phyloP scores from a whole-genome alignment of 1,140 invertebrate genomes.

The Anastrepha obliqua region DNA sequence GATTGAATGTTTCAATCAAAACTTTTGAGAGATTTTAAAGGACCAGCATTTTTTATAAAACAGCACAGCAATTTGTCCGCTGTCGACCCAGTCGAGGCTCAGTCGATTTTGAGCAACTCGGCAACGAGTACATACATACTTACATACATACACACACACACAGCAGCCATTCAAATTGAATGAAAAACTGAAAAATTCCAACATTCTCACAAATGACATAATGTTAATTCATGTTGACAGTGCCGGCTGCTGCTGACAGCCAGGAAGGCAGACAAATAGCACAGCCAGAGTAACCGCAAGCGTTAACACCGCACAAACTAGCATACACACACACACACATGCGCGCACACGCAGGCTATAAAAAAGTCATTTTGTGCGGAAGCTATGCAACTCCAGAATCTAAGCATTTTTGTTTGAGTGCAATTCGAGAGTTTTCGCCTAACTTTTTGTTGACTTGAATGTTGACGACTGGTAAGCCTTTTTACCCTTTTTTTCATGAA shows the following conservation, averaged over 20 bases:
- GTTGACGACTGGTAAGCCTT: no score
- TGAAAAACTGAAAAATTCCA: conserved; percentile 36
- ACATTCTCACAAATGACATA: conserved; percentile 39
- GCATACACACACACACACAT: neutral
- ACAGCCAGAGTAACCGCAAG: conserved; percentile 10
- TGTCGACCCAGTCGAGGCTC: no score
- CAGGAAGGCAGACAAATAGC: neutral
- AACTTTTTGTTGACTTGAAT: no score
- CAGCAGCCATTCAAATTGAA: neutral
- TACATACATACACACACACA: neutral
- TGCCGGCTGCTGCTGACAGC: conserved; percentile 49
- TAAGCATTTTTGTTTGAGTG: neutral
- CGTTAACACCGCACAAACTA: neutral
- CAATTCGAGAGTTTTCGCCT: neutral
- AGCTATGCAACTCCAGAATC: neutral
- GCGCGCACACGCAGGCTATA: neutral
- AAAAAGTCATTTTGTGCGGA: neutral
- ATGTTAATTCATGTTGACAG: conserved; percentile 43
- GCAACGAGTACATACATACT: neutral
- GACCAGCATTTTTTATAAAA: no score
- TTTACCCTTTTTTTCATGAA: no score
- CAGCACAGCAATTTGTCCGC: no score
- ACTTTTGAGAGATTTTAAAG: no score
- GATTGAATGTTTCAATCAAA: no score
- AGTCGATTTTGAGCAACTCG: no score